phyloP scores from a whole-genome alignment of 1,140 invertebrate genomes.

The Drosophila mauritiana region DNA sequence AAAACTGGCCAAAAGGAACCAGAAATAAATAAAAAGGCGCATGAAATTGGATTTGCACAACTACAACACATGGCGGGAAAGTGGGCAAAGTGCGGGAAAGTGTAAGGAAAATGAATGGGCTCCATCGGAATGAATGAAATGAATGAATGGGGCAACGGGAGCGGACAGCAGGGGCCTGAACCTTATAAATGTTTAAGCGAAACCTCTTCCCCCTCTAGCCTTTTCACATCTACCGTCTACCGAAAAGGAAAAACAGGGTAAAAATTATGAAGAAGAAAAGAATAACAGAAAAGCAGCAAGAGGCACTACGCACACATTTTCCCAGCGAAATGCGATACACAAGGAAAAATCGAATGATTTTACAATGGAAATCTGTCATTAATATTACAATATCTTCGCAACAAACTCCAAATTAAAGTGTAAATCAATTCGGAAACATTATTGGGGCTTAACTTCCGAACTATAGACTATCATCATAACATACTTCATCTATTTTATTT shows the following conservation, averaged over 20 bases:
- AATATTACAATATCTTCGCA: no score
- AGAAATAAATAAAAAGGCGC: constrained; percentile 46
- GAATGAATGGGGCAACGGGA: constrained; percentile 42
- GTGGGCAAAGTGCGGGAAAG: constrained; percentile 12
- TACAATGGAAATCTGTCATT: no score
- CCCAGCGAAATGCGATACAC: constrained; percentile 8
- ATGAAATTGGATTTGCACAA: constrained; percentile 70
- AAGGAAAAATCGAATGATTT: constrained; percentile 3
- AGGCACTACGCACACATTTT: not conserved
- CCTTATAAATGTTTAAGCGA: constrained; percentile 53
- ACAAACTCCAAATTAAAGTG: no score
- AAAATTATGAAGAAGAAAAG: constrained; percentile 31
- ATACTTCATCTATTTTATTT: no score
- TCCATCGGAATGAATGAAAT: constrained; percentile 53
- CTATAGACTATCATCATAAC: no score
- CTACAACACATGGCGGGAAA: constrained; percentile 45
- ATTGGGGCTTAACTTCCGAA: no score
- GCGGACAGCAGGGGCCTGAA: constrained; percentile 16
- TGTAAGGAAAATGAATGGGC: constrained; percentile 13
- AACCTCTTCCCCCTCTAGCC: constrained; percentile 14
- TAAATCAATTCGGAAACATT: no score
- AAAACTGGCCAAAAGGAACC: constrained; percentile 28
- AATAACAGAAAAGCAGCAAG: constrained; percentile 23
- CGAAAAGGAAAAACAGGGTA: not conserved
- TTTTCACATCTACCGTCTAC: constrained; percentile 13